phyloP scores from a whole-genome alignment of 1,140 invertebrate species.

The Drosophila tropicalis region DNA sequence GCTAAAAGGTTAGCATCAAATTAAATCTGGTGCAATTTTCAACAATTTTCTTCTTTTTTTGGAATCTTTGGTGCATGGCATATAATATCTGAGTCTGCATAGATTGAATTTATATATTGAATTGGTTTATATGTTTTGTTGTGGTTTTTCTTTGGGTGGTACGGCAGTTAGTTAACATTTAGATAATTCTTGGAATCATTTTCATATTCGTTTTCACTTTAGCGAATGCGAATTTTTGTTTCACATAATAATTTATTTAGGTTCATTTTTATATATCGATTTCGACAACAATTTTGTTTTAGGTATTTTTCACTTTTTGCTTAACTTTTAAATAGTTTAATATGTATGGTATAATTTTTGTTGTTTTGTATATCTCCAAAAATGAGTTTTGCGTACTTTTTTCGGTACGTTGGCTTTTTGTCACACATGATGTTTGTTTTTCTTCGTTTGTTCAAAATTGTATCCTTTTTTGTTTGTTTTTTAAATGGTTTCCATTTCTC shows the following conservation, averaged over 20 bases:
- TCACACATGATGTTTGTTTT: constrained; percentile 36
- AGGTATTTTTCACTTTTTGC: constrained; percentile 40
- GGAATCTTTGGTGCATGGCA: constrained; percentile 47
- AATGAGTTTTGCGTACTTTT: constrained; percentile 56
- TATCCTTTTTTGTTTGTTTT: constrained; percentile 48
- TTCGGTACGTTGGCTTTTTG: constrained; percentile 36
- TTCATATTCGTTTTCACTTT: constrained; percentile 37
- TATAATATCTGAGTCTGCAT: not conserved
- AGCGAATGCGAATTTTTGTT: constrained; percentile 37
- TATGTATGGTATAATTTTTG: constrained; percentile 23
- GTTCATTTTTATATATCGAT: constrained; percentile 44
- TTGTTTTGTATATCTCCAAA: constrained; percentile 15
- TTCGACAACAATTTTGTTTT: constrained; percentile 46
- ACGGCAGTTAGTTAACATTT: constrained; percentile 65
- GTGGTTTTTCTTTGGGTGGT: constrained; percentile 54
- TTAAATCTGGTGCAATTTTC: constrained; percentile 45
- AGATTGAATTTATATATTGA: constrained; percentile 8
- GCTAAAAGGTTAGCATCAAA: constrained; percentile 24
- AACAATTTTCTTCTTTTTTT: constrained; percentile 33
- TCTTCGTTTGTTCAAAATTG: constrained; percentile 42
- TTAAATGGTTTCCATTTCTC: constrained; percentile 4
- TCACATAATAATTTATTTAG: constrained; percentile 74
- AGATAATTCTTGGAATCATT: constrained; percentile 64
- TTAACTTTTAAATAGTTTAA: constrained; percentile 44
- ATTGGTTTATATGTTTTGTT: constrained; percentile 31